Conservation (phyloP, 2,888 invertebrate genomes). For the Dasypolia templi region DNA sequence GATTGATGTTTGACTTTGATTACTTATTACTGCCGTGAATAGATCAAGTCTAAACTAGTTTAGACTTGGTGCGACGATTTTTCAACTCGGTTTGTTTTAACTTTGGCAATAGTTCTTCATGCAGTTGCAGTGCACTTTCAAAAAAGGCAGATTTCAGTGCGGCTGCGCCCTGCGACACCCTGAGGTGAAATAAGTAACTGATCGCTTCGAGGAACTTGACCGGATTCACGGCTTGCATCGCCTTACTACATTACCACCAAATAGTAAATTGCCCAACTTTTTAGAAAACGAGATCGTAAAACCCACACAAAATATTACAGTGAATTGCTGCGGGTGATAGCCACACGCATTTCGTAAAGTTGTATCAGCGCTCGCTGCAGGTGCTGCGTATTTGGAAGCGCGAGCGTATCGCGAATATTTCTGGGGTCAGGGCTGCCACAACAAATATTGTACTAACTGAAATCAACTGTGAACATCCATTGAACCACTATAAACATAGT, state of each 20-base stretch:
- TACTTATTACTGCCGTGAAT: too few species aligned
- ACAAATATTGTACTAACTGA: neutral
- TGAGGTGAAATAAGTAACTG: too few species aligned
- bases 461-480: neutral
- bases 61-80: neutral
- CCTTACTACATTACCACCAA: neutral
- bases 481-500: neutral
- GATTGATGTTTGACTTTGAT: slow-evolving; percentile 2
- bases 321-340: too few species aligned
- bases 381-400: slow-evolving; percentile 28
- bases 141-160: neutral
- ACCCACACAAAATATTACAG: neutral
- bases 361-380: slow-evolving; percentile 26
- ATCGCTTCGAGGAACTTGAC: neutral
- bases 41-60: too few species aligned
- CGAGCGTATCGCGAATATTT: slow-evolving; percentile 45
- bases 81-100: neutral
- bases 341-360: neutral
- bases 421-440: slow-evolving; percentile 29
- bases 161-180: neutral
- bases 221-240: neutral
- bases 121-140: neutral
- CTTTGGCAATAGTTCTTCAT: neutral
- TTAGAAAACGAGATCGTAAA: neutral
- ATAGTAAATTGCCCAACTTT: neutral